phyloP scores from a whole-genome alignment of 2,888 invertebrate species.

The Meteorus colon region DNA sequence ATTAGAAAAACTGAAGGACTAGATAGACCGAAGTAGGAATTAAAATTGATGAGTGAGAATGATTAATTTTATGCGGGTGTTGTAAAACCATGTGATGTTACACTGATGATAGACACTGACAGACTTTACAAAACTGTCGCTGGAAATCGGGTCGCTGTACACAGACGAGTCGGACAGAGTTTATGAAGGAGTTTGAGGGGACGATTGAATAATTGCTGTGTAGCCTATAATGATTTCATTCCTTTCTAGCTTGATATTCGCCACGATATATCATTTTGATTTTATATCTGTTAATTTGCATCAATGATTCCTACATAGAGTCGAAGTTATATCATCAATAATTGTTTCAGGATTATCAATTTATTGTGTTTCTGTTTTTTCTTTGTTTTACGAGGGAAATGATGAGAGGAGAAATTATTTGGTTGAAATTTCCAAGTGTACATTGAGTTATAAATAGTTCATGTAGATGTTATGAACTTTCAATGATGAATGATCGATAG shows the following conservation, averaged over 20 bases:
- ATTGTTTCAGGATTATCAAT: too few species aligned
- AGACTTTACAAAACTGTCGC: conserved; percentile 27
- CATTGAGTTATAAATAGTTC: too few species aligned
- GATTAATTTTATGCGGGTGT: not conserved
- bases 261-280: not conserved
- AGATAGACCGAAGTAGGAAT: not conserved
- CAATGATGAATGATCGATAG: too few species aligned
- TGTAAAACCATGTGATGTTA: not conserved
- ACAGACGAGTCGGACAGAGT: conserved; percentile 40
- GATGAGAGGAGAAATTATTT: too few species aligned
- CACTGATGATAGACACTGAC: conserved; percentile 3
- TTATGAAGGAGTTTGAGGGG: conserved; percentile 52
- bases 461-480: too few species aligned
- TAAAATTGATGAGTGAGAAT: not conserved
- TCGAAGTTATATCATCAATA: too few species aligned
- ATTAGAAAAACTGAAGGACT: not conserved
- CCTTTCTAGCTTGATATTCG: conserved; percentile 13
- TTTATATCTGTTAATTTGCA: not conserved
- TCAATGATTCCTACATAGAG: too few species aligned
- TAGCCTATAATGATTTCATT: conserved; percentile 39
- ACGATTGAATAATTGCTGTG: conserved; percentile 71
- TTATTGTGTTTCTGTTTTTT: too few species aligned
- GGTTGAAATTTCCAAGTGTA: too few species aligned
- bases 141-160: conserved; percentile 12
- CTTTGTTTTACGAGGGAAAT: too few species aligned